Evolutionary conservation across 2,797 vertebrate species (phyloP).

Genomic region (Bovichtus diacanthus): DNA sequence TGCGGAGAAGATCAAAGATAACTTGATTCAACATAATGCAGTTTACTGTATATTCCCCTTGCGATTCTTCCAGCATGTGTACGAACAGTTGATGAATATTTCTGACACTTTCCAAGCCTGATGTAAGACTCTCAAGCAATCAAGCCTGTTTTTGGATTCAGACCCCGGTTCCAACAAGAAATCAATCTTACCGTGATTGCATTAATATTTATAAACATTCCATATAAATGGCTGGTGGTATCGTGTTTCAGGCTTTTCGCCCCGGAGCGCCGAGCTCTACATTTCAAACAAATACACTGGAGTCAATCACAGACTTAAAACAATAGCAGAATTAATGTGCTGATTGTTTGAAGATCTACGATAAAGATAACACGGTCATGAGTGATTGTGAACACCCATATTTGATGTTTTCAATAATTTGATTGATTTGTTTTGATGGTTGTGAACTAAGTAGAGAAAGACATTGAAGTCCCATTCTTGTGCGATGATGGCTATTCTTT

Average conservation of each 20-base stretch:
- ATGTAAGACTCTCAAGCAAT: conserved; percentile 63
- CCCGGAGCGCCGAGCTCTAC: conserved; percentile 26
- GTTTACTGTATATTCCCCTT: background rate
- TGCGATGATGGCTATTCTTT: conserved; percentile 16
- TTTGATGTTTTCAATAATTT: conserved; percentile 16
- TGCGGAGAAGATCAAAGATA: conserved; percentile 72
- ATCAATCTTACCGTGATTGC: conserved; percentile 76
- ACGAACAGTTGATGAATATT: conserved; percentile 47
- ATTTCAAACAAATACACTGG: conserved; percentile 62
- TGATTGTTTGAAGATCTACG: conserved; percentile 45
- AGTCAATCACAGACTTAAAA: conserved; percentile 56
- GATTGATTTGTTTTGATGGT: conserved; percentile 48
- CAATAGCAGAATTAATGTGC: conserved; percentile 52
- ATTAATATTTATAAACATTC: conserved; percentile 84
- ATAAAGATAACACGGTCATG: conserved; percentile 18
- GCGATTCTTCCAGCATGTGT: background rate
- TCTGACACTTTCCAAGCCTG: conserved; percentile 57
- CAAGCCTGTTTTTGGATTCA: conserved; percentile 55
- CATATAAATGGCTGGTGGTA: conserved; percentile 65
- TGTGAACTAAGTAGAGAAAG: background rate
- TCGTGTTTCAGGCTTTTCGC: conserved; percentile 63
- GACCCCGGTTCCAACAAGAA: conserved; percentile 37
- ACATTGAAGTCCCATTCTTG: conserved; percentile 14
- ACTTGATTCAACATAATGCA: background rate
- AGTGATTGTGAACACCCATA: background rate